Base-by-base conservation (phyloP, 2,888 invertebrate species). In the Bellardia bayeri region DNA sequence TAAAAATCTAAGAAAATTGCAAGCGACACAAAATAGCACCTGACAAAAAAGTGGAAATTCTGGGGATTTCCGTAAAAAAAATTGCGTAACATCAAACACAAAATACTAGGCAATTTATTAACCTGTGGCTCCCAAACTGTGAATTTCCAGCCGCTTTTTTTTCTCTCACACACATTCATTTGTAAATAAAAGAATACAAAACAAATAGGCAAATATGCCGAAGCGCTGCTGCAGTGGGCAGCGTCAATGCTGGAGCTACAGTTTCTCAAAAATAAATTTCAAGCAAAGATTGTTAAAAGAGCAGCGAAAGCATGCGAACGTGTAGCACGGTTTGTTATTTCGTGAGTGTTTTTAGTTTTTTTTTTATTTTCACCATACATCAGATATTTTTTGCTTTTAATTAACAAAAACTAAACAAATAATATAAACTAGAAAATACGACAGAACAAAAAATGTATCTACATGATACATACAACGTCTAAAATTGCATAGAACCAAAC, bases 261-360 rank as follows among this genome's bases (percentile, higher is more conserved):
- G 30, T 33, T 75, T 63, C 80, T 80, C 71, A 54, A 78, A 78
- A 78, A 82, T 63, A 69, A 76, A 71, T 45, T 69, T 68, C 54
- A 75, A 66, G 42, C 23, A 74, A 42, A 78, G 72, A 82, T 82
- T 84, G 81, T 84, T 87, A 82, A 85, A 85, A 64, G 82, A 85
- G 85, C 78, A 87, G 81, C 76, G 78, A 82, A 85, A 82, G 87
- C 74, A 78, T 87, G 84, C 78, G 8, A 64, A 87, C 84, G 87
- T 87, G 7, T 42, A 14, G 45, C 2, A 64, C 78, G 75, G 74
- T 30, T 56, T 72, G 23, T 71, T 51, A 51, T 16, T 69, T 51
- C 16, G 51, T 56, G 8, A 54, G 14, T 42, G 63, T 45, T 51
- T 7, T 76, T 51, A n/a, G 33, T 61, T 49, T 82, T 61, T 58